phyloP scores from a whole-genome alignment of 2,113 vertebrate species.

The Hemibagrus wyckioides region DNA sequence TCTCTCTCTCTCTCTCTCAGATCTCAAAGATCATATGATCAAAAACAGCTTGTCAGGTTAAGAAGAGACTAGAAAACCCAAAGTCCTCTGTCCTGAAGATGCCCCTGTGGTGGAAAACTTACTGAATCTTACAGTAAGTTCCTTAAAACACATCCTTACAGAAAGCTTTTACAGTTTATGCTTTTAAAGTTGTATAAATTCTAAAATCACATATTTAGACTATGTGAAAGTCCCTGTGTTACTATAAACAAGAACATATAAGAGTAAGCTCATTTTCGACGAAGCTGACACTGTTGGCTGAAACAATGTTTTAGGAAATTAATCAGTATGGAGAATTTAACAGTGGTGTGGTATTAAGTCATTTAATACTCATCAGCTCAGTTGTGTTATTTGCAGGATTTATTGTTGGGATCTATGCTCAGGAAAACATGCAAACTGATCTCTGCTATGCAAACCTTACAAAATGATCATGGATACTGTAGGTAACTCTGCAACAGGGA shows the following conservation, averaged over 20 bases:
- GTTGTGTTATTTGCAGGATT: background rate
- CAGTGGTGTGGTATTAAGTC: background rate
- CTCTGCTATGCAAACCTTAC: background rate
- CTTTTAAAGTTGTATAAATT: no score
- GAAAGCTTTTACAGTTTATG: background rate
- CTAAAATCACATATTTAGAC: background rate
- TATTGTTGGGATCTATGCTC: background rate
- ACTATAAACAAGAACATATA: background rate
- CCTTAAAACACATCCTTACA: background rate
- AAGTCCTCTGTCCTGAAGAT: background rate
- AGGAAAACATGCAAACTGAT: background rate
- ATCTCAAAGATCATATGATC: background rate
- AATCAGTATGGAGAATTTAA: background rate
- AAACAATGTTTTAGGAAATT: background rate
- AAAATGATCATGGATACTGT: no score
- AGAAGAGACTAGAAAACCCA: background rate
- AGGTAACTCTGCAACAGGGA: background rate
- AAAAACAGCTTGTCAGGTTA: background rate
- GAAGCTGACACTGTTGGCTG: background rate
- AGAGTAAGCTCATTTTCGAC: background rate
- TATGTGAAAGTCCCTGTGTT: background rate
- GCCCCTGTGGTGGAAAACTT: background rate
- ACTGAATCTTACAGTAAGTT: background rate
- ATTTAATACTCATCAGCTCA: background rate
- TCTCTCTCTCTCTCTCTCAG: background rate